Conservation (phyloP, 1,140 invertebrate genomes). For the Spodoptera frugiperda region DNA sequence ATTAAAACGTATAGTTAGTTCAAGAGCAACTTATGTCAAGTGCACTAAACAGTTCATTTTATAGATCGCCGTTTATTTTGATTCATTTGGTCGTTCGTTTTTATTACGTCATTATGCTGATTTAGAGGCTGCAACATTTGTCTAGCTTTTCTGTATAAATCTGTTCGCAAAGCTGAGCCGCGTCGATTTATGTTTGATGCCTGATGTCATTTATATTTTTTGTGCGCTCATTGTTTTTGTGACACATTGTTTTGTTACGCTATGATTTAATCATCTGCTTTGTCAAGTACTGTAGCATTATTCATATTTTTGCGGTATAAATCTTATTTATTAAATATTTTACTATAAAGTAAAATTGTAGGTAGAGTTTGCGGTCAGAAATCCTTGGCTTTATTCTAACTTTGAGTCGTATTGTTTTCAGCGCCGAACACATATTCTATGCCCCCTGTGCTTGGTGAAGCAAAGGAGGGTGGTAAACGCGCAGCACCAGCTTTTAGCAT, state of each 20-base stretch:
- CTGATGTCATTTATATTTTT: conserved; percentile 45
- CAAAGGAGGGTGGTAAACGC: conserved; percentile 89
- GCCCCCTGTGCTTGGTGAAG: conserved; percentile 91
- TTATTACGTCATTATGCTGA: neutral
- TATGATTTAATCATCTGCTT: conserved; percentile 29
- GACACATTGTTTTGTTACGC: conserved; percentile 36
- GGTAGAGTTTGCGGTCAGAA: neutral
- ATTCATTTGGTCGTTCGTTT: neutral
- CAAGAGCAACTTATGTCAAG: neutral
- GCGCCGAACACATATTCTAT: conserved; percentile 96
- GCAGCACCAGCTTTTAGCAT: conserved; percentile 85
- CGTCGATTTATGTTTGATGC: conserved; percentile 14
- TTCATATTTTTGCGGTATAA: neutral
- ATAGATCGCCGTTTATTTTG: neutral
- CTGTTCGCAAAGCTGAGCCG: conserved; percentile 7
- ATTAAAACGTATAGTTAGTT: too few species aligned
- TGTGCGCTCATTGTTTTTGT: conserved; percentile 2
- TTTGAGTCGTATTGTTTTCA: conserved; percentile 71
- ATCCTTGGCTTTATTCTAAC: neutral
- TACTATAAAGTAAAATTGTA: neutral
- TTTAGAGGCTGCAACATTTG: neutral
- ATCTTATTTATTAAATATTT: neutral
- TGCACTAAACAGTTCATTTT: neutral
- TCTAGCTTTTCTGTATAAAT: conserved; percentile 29
- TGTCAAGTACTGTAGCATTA: conserved; percentile 12